A percentile compares a stretch with the other conserved stretches of the same genome.
phyloP scores from a whole-genome alignment of 2,888 invertebrate species.

The Sisyra nigra region DNA sequence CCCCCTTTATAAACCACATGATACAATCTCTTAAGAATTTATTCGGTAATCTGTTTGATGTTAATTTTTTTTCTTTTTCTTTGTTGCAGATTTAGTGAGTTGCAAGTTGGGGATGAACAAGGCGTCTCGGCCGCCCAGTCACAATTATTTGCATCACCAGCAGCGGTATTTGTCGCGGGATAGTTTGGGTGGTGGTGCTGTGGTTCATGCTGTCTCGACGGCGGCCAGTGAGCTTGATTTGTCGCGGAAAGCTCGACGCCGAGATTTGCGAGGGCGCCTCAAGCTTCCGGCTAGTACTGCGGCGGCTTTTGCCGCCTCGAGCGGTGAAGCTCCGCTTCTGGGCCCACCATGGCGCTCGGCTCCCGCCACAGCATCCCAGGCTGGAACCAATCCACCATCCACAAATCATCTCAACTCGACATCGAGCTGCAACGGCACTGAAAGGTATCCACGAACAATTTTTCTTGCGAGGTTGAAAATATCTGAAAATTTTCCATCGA shows the following conservation, averaged over 20 bases:
- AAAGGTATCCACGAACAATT: slow-evolving; percentile 37
- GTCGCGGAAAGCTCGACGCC: slow-evolving; percentile 49
- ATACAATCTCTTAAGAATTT: too few species aligned
- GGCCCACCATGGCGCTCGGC: slow-evolving; percentile 42
- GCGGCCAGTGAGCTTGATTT: slow-evolving; percentile 64
- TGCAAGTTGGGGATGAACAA: slow-evolving; percentile 56
- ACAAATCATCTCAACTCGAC: slow-evolving; percentile 43
- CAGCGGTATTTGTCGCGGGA: slow-evolving; percentile 40
- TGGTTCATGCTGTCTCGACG: slow-evolving; percentile 21
- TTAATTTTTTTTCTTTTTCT: slow-evolving; percentile 9
- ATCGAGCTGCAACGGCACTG: slow-evolving; percentile 48
- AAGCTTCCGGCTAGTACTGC: slow-evolving; percentile 41
- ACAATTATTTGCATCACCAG: slow-evolving; percentile 18
- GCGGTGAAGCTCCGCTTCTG: slow-evolving; percentile 58
- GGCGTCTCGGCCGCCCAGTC: slow-evolving; percentile 22
- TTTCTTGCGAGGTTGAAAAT: background rate
- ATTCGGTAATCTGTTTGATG: too few species aligned
- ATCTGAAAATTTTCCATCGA: too few species aligned
- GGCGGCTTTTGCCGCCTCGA: slow-evolving; percentile 48
- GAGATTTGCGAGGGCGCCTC: slow-evolving; percentile 40
- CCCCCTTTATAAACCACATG: too few species aligned
- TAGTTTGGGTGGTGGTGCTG: slow-evolving; percentile 54
- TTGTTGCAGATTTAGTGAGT: slow-evolving; percentile 52
- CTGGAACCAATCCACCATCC: slow-evolving; percentile 35
- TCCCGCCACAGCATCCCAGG: slow-evolving; percentile 32